phyloP scores from a whole-genome alignment of 2,888 invertebrate species.

The Petrophora chlorosata region DNA sequence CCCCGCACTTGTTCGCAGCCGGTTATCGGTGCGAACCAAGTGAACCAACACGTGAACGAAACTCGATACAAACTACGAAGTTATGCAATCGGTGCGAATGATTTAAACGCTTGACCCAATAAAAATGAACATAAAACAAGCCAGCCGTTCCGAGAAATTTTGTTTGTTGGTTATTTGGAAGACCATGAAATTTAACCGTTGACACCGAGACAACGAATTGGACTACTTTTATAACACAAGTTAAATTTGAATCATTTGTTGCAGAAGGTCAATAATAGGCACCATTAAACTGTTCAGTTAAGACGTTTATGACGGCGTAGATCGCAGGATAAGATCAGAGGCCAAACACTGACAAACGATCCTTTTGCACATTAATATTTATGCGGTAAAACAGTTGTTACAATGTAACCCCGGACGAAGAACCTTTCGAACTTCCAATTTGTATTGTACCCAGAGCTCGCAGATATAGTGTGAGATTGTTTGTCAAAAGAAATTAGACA shows the following conservation, averaged over 20 bases:
- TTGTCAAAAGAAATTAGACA: conserved; percentile 40
- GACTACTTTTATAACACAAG: conserved; percentile 2
- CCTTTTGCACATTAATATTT: conserved; percentile 45
- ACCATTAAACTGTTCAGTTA: conserved; percentile 24
- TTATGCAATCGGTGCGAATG: conserved; percentile 52
- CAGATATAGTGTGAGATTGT: conserved; percentile 28
- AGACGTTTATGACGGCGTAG: conserved; percentile 25
- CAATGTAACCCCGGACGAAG: conserved; percentile 43
- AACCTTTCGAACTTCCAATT: conserved; percentile 37
- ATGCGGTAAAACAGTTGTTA: conserved; percentile 45
- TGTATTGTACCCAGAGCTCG: conserved; percentile 35
- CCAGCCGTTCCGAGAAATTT: conserved; percentile 35
- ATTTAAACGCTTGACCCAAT: conserved; percentile 56
- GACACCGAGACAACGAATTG: conserved; percentile 15
- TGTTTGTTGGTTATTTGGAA: conserved; percentile 24
- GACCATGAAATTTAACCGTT: conserved; percentile 16
- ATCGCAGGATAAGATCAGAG: conserved; percentile 28
- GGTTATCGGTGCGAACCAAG: conserved; percentile 49
- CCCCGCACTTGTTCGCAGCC: conserved; percentile 47
- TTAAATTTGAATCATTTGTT: conserved; percentile 13
- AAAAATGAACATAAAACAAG: conserved; percentile 40
- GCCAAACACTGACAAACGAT: conserved; percentile 28
- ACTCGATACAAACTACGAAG: conserved; percentile 46
- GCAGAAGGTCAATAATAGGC: conserved; percentile 20
- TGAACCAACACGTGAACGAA: conserved; percentile 51